These are phyloP conservation scores for Uria lomvia DNA, from an alignment of 2,113 vertebrate genomes.

Conservation along the genomic window DNA sequence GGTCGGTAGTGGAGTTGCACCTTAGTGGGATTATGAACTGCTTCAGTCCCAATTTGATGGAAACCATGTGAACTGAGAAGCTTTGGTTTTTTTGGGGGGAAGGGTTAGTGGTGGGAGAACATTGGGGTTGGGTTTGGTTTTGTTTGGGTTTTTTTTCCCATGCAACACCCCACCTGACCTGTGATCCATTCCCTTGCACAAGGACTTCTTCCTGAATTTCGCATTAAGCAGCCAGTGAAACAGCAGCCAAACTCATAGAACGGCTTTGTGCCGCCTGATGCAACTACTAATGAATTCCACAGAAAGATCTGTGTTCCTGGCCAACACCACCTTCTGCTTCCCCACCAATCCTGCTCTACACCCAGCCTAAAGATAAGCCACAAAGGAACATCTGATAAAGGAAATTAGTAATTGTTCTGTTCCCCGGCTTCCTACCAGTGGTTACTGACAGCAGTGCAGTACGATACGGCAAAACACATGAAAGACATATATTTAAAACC, in stretches of 20 bases:
- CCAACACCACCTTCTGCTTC: neutral
- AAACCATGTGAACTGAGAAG: neutral
- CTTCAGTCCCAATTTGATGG: neutral
- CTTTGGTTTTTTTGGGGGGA: fast-evolving
- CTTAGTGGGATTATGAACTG: neutral
- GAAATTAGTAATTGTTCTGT: neutral
- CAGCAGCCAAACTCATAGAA: neutral
- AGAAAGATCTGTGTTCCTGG: neutral
- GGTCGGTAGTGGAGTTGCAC: neutral
- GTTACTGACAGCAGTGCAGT: neutral
- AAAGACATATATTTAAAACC: neutral
- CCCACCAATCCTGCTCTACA: neutral
- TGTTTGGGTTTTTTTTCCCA: neutral
- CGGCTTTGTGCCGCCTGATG: neutral
- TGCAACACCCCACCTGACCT: neutral
- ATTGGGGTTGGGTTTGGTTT: neutral
- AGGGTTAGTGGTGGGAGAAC: neutral
- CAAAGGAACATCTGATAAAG: neutral
- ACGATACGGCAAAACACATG: neutral
- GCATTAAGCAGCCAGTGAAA: neutral
- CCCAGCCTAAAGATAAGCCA: neutral
- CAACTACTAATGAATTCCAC: neutral
- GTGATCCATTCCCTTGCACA: neutral
- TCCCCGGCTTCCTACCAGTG: neutral
- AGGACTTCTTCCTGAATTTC: neutral